Evolutionary conservation across 2,113 vertebrate genomes (phyloP), one percentile per base, ranked within the genome.

Genomic region (Parotia lawesii): DNA sequence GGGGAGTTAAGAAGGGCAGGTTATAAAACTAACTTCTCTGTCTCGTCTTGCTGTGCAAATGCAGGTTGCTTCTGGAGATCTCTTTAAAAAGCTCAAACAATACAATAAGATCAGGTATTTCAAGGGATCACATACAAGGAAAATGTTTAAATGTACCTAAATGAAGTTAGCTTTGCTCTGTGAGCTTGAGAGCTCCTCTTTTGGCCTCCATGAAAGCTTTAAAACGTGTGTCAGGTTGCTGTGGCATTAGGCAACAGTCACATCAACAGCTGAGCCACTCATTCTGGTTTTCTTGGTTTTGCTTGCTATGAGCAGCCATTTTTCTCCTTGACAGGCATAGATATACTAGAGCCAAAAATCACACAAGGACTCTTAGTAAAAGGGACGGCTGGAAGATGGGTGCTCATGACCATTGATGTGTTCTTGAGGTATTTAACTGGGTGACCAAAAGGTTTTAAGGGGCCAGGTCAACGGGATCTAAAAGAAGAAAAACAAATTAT

Each of bases 361-460:
- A 53, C 28, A 57, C 15, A 24, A n/a, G 7, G 12, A n/a, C 44
- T 64, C 10, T 72, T 31, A 42, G 22, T 64, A 60, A 85, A 56
- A 53, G 0, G 2, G n/a, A 64, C 21, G 22, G 22, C 16, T 87
- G 12, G 44, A 60, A 78, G 40, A 42, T 0, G 1, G 19, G 21
- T 24, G 5, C 16, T 75, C 1, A 0, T 22, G 57, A 38, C 15
- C 0, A 0, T 3, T 56, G 19, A 37, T 4, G 9, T 37, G n/a
- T 33, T 86, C 37, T 38, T 83, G 50, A 65, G 18, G 29, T 50
- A 15, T 64, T 91, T 56, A 89, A 64, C 24, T 65, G 31, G 15
- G 11, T 3, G 14, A 86, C 18, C 0, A 1, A 74, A 84, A 61
- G 17, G 15, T 66, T 27, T 78, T 64, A 44, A 85, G 23, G 33